These are phyloP conservation scores for Pterobdella sp. DNA, from an alignment of 2,888 invertebrate species.

Conservation along the genomic window DNA sequence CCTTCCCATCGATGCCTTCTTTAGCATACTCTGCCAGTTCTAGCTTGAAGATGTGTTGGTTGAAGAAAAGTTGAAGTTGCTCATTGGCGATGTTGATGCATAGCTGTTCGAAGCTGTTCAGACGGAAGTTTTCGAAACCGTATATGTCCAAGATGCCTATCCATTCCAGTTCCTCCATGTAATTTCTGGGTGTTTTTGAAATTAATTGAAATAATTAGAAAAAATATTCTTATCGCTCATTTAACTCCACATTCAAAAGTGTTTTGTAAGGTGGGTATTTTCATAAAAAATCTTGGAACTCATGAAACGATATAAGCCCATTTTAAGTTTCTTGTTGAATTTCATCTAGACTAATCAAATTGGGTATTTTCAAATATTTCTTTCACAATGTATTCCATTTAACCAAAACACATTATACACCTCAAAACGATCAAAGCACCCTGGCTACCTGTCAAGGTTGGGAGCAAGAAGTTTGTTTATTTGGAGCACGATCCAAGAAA, in stretches of 20 bases:
- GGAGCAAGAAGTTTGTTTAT: slow-evolving; percentile 44
- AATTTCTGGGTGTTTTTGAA: neutral
- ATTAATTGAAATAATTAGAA: no score
- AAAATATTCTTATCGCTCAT: no score
- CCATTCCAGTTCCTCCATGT: slow-evolving; percentile 19
- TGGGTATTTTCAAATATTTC: no score
- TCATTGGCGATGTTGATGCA: slow-evolving; percentile 50
- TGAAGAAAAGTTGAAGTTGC: slow-evolving; percentile 48
- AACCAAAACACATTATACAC: neutral
- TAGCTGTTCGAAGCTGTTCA: slow-evolving; percentile 48
- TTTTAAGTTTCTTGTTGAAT: no score
- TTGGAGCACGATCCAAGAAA: slow-evolving; percentile 48
- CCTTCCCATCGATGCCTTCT: slow-evolving; percentile 44
- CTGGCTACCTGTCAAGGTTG: neutral
- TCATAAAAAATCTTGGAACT: no score
- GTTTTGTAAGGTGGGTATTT: no score
- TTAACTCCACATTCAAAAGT: no score
- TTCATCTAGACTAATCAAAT: no score
- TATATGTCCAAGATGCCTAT: slow-evolving; percentile 48
- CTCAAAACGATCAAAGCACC: neutral
- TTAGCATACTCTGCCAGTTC: slow-evolving; percentile 45
- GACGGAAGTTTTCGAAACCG: slow-evolving; percentile 47
- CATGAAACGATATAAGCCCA: no score
- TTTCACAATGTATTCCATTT: no score
- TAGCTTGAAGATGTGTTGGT: slow-evolving; percentile 46